phyloP scores from a whole-genome alignment of 53 echinoderm and acorn worm genomes.

The Antedon mediterranea region DNA sequence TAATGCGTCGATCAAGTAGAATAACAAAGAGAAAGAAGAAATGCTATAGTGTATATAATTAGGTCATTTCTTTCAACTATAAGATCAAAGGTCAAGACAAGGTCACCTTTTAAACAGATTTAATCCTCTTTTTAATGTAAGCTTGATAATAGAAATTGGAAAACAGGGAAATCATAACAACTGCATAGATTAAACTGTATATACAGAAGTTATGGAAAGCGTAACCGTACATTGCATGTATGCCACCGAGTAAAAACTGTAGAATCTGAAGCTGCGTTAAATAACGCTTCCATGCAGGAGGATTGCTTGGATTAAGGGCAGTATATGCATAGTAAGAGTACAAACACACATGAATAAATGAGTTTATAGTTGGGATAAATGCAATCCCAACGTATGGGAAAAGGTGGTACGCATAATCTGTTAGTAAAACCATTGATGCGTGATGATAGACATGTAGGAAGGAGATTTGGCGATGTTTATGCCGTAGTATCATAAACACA shows the following conservation, averaged over 20 bases:
- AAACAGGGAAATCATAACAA: slow-evolving; percentile 78
- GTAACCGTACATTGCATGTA: slow-evolving; percentile 60
- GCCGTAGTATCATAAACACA: slow-evolving; percentile 91
- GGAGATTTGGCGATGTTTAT: slow-evolving; percentile 75
- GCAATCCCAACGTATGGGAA: slow-evolving; percentile 81
- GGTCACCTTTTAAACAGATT: background rate
- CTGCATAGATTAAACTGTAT: slow-evolving; percentile 58
- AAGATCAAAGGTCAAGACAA: too few relatives aligned
- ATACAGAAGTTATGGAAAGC: slow-evolving; percentile 63
- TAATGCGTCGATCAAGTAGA: too few relatives aligned
- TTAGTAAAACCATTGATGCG: slow-evolving; percentile 73
- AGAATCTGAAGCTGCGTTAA: slow-evolving; percentile 76
- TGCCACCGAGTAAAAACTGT: slow-evolving; percentile 68
- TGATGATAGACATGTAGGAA: slow-evolving; percentile 97
- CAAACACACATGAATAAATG: slow-evolving; percentile 83
- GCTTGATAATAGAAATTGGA: slow-evolving; percentile 62
- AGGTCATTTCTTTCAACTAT: too few relatives aligned
- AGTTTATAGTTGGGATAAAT: slow-evolving; percentile 60
- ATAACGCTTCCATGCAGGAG: slow-evolving; percentile 71
- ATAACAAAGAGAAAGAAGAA: too few relatives aligned
- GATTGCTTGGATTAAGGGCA: slow-evolving; percentile 37
- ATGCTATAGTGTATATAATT: too few relatives aligned
- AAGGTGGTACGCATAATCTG: slow-evolving; percentile 69
- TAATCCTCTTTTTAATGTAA: slow-evolving; percentile 30
- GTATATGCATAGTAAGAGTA: slow-evolving; percentile 89